A percentile compares a stretch with the other conserved stretches of the same genome.
These are phyloP conservation scores for Melanostigma gelatinosum DNA, from an alignment of 2,113 vertebrate species.

Conservation along the genomic window DNA sequence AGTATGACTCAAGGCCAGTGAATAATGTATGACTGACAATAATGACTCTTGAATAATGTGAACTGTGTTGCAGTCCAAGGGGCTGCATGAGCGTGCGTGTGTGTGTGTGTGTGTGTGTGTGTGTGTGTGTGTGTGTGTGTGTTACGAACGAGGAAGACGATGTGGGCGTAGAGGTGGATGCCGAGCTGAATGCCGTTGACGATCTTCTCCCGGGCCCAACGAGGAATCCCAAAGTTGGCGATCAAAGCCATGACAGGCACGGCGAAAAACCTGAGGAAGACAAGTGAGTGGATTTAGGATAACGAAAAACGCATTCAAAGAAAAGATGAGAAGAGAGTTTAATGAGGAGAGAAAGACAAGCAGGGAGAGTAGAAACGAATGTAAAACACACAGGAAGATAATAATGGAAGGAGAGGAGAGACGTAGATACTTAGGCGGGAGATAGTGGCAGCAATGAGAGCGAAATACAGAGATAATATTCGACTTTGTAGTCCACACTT, in stretches of 20 bases:
- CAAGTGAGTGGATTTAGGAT: constrained; percentile 35
- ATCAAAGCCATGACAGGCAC: constrained; percentile 93
- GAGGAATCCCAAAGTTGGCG: constrained; percentile 93
- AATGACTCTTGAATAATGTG: constrained; percentile 52
- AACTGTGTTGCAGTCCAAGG: constrained; percentile 21
- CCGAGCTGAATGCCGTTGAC: constrained; percentile 95
- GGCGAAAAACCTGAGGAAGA: constrained; percentile 88
- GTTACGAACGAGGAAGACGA: constrained; percentile 85
- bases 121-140: constrained; percentile 9
- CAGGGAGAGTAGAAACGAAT: constrained; percentile 25
- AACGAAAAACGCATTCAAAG: constrained; percentile 12
- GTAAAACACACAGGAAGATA: constrained; percentile 49
- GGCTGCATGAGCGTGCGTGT: constrained; percentile 14
- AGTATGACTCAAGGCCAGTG: constrained; percentile 51
- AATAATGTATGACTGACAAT: constrained; percentile 68
- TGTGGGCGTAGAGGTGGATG: constrained; percentile 92
- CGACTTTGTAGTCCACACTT: constrained; percentile 63
- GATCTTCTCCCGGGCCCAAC: constrained; percentile 95
- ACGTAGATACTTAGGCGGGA: constrained; percentile 59
- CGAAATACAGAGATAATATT: constrained; percentile 60
- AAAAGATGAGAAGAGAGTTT: constrained; percentile 25
- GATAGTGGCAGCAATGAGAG: constrained; percentile 50
- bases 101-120: not conserved
- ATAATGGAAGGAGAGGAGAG: constrained; percentile 37
- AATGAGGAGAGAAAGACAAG: constrained; percentile 15